Base-by-base conservation (phyloP, 2,888 invertebrate species). In the Polylopha cassiicola region DNA sequence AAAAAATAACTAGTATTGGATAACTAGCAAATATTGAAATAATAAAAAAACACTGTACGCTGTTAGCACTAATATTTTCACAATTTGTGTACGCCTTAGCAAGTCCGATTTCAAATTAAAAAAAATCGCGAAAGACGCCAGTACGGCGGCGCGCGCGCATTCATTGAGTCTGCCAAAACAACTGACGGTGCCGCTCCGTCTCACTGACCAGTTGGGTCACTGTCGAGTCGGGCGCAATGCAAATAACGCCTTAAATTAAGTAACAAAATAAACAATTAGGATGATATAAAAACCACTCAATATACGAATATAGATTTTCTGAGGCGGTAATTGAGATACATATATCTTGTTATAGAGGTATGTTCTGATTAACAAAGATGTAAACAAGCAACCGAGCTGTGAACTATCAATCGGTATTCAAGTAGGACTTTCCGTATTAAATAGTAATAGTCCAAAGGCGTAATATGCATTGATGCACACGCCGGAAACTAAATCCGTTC, bases 161-260 rank as follows among this genome's bases (percentile, higher is more conserved):
- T 41, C 47, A 34, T 20, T 69, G 66, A 58, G 55, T 55, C 66
- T 68, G 69, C 72, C 78, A 77, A 78, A 81, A 81, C 78, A 75
- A 81, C 82, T 82, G 81, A 61, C 66, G 69, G 70, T 69, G 72
- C 76, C 79, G 61, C 57, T 51, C 44, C 62, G 81, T 80, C 80
- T 81, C 73, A 64, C 45, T 61, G 56, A 56, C 57, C 61, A 65
- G 66, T 55, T 62, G 65, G 75, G 74, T 75, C 77, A 75, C 62
- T 65, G 64, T 50, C 67, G n/a, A n/a, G n/a, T n/a, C n/a, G 62
- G 60, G 50, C 45, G 46, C 44, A 45, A 37, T 39, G 46, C 43
- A 43, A 32, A 37, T 32, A 39, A 23, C 34, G 33, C 42, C 46
- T 31, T 31, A n/a, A n/a, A n/a, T n/a, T n/a, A n/a, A n/a, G n/a